Evolutionary conservation across 2,797 vertebrate genomes (phyloP), one percentile per base, ranked within the genome.

Genomic region (Poecilia gillii): DNA sequence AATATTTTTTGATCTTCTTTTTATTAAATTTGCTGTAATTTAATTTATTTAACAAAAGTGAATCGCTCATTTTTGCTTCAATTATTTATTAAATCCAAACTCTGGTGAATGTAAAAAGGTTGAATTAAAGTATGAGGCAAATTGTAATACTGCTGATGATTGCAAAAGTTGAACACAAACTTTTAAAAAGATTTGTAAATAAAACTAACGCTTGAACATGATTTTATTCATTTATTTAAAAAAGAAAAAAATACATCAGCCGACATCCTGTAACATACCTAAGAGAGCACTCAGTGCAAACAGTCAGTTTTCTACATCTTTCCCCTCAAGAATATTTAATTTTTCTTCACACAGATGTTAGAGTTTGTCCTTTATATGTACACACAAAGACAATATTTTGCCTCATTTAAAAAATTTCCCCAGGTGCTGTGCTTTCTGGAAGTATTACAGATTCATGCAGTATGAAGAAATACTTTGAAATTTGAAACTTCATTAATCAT

Each of bases 161-260:
- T 39, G 43, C 28, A 39, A 16, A 3, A 3, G 71, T 45, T 71
- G 4, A 45, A 33, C 3, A 68, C 1, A 33, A 16, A 53, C 14
- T 77, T 70, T 45, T 59, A 14, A 46, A 78, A 33, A 64, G 7
- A 41, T 28, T 18, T 81, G 36, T 43, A 28, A 81, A 86, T 68
- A 4, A 80, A 87, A 85, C 74, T 77, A 41, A 53, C 75, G 4
- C 28, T 70, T 79, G 12, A 33, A 81, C 78, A 83, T 85, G 57
- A n/a, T 88, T 90, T 85, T 77, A 90, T 33, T 82, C 78, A 76
- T 93, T 90, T 92, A 90, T 92, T 90, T 77, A 70, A 80, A 94
- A 89, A 91, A 85, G 53, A 76, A 91, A 76, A 89, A 57, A 79
- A 83, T 39, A 57, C 70, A 46, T 64, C 3, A 75, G 70, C 76